These are phyloP conservation scores for Cnemophilus loriae DNA, from an alignment of 2,113 vertebrate species.

Conservation along the genomic window DNA sequence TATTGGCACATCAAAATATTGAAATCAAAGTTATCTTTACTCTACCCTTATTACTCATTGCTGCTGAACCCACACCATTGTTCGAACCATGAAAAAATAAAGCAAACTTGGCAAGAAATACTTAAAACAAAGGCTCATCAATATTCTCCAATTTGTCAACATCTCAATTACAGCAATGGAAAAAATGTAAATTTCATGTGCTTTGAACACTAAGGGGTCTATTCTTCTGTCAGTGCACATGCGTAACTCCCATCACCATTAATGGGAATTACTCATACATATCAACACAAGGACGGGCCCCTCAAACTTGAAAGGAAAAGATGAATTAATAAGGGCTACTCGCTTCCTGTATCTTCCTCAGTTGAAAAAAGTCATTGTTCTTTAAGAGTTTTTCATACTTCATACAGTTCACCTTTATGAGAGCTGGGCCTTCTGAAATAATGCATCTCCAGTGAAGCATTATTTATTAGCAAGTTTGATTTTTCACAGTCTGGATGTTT, in stretches of 20 bases:
- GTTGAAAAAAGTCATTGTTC: slow-evolving; percentile 68
- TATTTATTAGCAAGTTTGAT: slow-evolving; percentile 62
- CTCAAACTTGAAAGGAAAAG: slow-evolving; percentile 67
- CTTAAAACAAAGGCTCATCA: slow-evolving; percentile 82
- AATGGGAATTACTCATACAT: slow-evolving; percentile 78
- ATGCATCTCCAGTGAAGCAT: slow-evolving; percentile 52
- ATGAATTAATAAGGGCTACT: slow-evolving; percentile 67
- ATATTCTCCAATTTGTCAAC: slow-evolving; percentile 82
- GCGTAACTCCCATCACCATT: slow-evolving; percentile 73
- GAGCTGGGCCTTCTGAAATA: slow-evolving; percentile 52
- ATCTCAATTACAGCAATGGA: slow-evolving; percentile 80
- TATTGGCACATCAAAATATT: slow-evolving; percentile 83
- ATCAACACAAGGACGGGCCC: slow-evolving; percentile 68
- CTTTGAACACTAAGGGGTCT: slow-evolving; percentile 77
- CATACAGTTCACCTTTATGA: slow-evolving; percentile 61
- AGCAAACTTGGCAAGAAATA: slow-evolving; percentile 79
- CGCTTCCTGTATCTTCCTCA: slow-evolving; percentile 62
- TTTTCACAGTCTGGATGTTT: slow-evolving; percentile 36
- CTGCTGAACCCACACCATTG: slow-evolving; percentile 77
- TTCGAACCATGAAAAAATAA: slow-evolving; percentile 78
- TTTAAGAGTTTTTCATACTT: slow-evolving; percentile 67
- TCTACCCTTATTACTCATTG: slow-evolving; percentile 73
- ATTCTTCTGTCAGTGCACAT: slow-evolving; percentile 77
- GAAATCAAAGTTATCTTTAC: slow-evolving; percentile 80
- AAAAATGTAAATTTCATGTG: slow-evolving; percentile 79